phyloP scores from a whole-genome alignment of 2,113 vertebrate species.

The Planiliza haematocheilus region DNA sequence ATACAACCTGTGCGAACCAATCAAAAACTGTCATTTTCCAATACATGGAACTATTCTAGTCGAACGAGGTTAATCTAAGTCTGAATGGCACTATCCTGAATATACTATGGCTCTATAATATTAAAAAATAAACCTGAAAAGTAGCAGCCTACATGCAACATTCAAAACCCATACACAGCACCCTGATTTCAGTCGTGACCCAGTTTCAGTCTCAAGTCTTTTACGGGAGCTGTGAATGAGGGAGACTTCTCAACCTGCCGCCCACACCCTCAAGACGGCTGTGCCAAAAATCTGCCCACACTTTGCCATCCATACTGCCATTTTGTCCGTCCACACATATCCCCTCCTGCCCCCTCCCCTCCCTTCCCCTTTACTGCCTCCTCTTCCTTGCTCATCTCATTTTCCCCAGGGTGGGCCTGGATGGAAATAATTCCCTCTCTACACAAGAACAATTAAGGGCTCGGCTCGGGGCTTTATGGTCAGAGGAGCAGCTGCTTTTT shows the following conservation, averaged over 20 bases:
- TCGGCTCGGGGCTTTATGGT: slow-evolving; percentile 81
- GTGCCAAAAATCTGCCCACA: slow-evolving; percentile 76
- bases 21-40: neutral
- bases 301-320: slow-evolving; percentile 55
- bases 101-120: slow-evolving; percentile 22
- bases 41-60: slow-evolving; percentile 2
- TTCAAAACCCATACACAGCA: slow-evolving; percentile 23
- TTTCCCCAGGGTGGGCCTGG: slow-evolving; percentile 57
- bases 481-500: slow-evolving; percentile 82
- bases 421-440: slow-evolving; percentile 74
- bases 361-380: slow-evolving; percentile 10
- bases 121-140: slow-evolving; percentile 30
- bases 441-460: slow-evolving; percentile 79
- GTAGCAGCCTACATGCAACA: slow-evolving; percentile 35
- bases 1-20: slow-evolving; percentile 13
- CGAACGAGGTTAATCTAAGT: neutral
- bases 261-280: slow-evolving; percentile 67
- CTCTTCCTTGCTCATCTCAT: slow-evolving; percentile 51
- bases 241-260: slow-evolving; percentile 71
- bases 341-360: slow-evolving; percentile 16
- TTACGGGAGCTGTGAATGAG: slow-evolving; percentile 46
- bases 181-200: slow-evolving; percentile 61
- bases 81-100: slow-evolving; percentile 4
- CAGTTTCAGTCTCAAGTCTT: slow-evolving; percentile 58
- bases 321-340: slow-evolving; percentile 55